Evolutionary conservation across 2,797 vertebrate genomes (phyloP), one percentile per base, ranked within the genome.

Genomic region (Halcyon badia): DNA sequence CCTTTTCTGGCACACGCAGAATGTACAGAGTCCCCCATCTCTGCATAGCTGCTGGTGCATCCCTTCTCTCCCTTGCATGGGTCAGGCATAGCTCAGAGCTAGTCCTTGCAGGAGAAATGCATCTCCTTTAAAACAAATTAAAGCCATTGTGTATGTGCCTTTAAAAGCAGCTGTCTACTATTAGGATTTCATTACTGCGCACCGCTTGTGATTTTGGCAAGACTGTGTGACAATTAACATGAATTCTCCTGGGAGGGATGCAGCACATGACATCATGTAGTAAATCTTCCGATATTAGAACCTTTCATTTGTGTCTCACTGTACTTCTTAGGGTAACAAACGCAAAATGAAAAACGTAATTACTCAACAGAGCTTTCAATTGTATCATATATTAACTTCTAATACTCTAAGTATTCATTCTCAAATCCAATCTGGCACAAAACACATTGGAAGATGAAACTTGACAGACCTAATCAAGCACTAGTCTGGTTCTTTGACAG

Each of bases 291-390:
- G 93, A 87, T 97, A 95, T 97, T 97, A 94, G 94, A 96, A 95
- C 94, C 91, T 90, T 83, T 95, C 97, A 94, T 94, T 97, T 13
- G 42, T 97, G 86, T 94, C 89, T 97, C 92, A 95, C 90, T 82
- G 95, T 89, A 94, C 81, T 97, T 91, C 86, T 86, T 96, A 95
- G 96, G 81, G 94, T 96, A 97, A 97, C 92, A 66, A 84, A 90
- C 81, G 96, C 83, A 86, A 95, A 97, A 96, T 96, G 77, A 97
- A 96, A 96, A 96, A 76, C 83, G 92, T 94, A 97, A 98, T 98
- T 97, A 96, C 68, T 46, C 82, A 96, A 90, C 92, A 97, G 90
- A 96, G 64, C 88, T 97, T 96, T 96, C 91, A 46, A 3, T 92
- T 91, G 79, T 95, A 82, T 95, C 68, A 66, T 90, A 80, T 92